A percentile compares a stretch with the other conserved stretches of the same genome.
phyloP scores from a whole-genome alignment of 2,888 invertebrate species.

The Neoitamus cyanurus region DNA sequence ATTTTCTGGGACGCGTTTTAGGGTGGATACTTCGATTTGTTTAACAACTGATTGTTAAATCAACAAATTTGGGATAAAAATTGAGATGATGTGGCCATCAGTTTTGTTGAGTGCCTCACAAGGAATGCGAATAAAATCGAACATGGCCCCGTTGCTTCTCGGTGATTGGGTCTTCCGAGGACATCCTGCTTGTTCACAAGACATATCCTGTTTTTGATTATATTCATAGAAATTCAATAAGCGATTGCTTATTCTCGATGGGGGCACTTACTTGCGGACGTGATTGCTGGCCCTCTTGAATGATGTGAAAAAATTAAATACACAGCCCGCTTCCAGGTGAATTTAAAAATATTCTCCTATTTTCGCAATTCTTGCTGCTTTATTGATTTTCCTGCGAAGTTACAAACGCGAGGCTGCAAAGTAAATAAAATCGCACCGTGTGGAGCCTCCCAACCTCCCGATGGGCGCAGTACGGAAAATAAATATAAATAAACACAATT shows the following conservation, averaged over 20 bases:
- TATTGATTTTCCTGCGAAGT: too few species aligned
- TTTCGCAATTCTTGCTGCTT: too few species aligned
- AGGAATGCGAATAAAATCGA: too few species aligned
- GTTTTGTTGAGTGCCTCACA: not conserved
- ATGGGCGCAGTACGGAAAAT: too few species aligned
- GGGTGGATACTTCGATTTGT: conserved; percentile 7
- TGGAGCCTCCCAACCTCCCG: too few species aligned
- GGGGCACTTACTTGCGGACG: not conserved
- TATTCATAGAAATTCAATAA: not conserved
- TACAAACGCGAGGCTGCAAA: not conserved
- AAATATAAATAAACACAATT: too few species aligned
- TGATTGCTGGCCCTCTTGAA: not conserved
- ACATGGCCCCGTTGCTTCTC: not conserved
- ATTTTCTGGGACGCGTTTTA: not conserved
- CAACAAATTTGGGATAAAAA: not conserved
- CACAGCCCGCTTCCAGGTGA: not conserved
- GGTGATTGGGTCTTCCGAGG: not conserved
- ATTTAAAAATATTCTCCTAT: too few species aligned
- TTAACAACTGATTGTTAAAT: conserved; percentile 6
- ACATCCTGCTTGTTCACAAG: not conserved
- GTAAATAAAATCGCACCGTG: not conserved
- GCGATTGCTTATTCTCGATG: not conserved
- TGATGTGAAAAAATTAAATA: not conserved
- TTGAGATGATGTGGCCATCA: not conserved
- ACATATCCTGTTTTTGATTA: not conserved